These are phyloP conservation scores for Pterophyllum scalare DNA, from an alignment of 2,113 vertebrate species.

Conservation along the genomic window DNA sequence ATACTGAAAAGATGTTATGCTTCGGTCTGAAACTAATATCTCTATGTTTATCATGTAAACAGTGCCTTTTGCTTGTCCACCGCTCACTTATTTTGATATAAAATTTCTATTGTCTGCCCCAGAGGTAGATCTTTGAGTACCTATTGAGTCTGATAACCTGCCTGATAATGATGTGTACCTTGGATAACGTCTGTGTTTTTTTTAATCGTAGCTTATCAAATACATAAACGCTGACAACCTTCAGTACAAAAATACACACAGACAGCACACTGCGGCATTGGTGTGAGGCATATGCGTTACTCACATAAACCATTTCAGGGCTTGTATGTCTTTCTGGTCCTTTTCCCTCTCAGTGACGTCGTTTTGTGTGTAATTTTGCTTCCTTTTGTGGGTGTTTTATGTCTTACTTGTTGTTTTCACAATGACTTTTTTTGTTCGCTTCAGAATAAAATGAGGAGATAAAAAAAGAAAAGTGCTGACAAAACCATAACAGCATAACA, in stretches of 20 bases:
- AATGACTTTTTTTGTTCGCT: neutral
- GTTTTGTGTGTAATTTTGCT: neutral
- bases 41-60: neutral
- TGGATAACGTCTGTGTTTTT: constrained; percentile 41
- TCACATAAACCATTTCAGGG: neutral
- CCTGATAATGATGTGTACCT: constrained; percentile 26
- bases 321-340: neutral
- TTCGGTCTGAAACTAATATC: too few species aligned
- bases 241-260: neutral
- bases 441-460: neutral
- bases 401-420: neutral
- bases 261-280: constrained; percentile 4
- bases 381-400: neutral
- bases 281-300: neutral
- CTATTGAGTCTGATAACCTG: constrained; percentile 24
- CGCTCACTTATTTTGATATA: neutral
- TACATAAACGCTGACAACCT: constrained; percentile 33
- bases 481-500: neutral
- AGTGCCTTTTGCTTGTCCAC: neutral
- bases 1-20: too few species aligned
- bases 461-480: neutral
- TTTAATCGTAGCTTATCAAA: constrained; percentile 50
- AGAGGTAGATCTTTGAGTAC: constrained; percentile 25
- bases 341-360: neutral
- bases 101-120: constrained; percentile 29